Percentiles rank a stretch among this genome's conserved stretches.
These are phyloP conservation scores for Epicampocera succincta DNA, from an alignment of 2,888 invertebrate species.

Conservation along the genomic window DNA sequence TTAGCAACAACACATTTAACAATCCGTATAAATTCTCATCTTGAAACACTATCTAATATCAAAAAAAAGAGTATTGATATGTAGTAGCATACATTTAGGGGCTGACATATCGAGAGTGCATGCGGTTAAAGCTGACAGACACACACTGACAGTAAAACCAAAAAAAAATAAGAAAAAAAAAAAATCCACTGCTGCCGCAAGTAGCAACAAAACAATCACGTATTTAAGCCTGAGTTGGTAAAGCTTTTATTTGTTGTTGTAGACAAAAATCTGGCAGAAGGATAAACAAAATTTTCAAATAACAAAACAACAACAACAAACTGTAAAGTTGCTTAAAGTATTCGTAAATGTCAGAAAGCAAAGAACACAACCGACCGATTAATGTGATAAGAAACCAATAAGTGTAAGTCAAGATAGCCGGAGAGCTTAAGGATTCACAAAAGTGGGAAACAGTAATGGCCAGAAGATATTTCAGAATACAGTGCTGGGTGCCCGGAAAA, in stretches of 20 bases:
- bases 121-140: conserved; percentile 1
- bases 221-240: not conserved
- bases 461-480: too few relatives aligned
- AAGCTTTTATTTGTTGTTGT: not conserved
- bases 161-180: not conserved
- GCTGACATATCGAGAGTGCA: not conserved
- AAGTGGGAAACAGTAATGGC: too few relatives aligned
- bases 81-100: not conserved
- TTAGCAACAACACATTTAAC: conserved; percentile 3
- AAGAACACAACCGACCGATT: too few relatives aligned
- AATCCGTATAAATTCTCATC: not conserved
- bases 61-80: conserved; percentile 3
- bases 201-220: conserved; percentile 57
- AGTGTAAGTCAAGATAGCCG: too few relatives aligned
- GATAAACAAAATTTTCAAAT: not conserved
- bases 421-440: too few relatives aligned
- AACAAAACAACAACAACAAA: not conserved
- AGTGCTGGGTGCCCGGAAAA: too few relatives aligned
- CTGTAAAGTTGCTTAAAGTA: too few relatives aligned
- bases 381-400: too few relatives aligned
- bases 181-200: conserved; percentile 46
- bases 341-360: too few relatives aligned
- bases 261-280: conserved; percentile 4
- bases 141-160: not conserved
- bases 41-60: conserved; percentile 12